Percentiles rank a stretch among this genome's conserved stretches.
Evolutionary conservation across 2,113 vertebrate genomes (phyloP).

Genomic region (Tragelaphus imberbis): DNA sequence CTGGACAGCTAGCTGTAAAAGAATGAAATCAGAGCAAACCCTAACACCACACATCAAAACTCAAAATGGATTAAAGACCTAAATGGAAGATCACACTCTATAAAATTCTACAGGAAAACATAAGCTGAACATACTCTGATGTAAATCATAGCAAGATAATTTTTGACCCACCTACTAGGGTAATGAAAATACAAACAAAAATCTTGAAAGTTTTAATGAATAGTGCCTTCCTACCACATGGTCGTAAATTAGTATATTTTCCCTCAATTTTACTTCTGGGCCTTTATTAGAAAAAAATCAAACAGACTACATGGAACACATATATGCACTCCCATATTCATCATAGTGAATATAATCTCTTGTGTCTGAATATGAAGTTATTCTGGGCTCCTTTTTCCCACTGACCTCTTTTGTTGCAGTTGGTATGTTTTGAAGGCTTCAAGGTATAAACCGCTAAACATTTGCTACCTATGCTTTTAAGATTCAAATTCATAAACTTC

Average conservation of each 20-base stretch:
- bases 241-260: background rate
- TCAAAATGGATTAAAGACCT: background rate
- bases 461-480: background rate
- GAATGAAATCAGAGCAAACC: background rate
- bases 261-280: background rate
- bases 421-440: background rate
- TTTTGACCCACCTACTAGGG: background rate
- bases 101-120: background rate
- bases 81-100: background rate
- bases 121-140: background rate
- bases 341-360: background rate
- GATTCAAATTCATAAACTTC: background rate
- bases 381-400: background rate
- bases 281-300: background rate
- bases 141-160: accelerated
- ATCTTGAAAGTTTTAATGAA: background rate
- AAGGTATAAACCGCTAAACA: background rate
- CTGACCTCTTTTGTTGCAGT: background rate
- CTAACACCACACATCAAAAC: background rate
- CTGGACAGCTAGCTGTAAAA: background rate
- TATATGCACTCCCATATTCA: background rate
- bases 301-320: background rate
- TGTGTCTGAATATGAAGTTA: background rate
- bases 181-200: background rate
- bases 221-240: background rate